These are phyloP conservation scores for Yponomeuta plumbellus DNA, from an alignment of 2,888 invertebrate genomes.

Conservation along the genomic window DNA sequence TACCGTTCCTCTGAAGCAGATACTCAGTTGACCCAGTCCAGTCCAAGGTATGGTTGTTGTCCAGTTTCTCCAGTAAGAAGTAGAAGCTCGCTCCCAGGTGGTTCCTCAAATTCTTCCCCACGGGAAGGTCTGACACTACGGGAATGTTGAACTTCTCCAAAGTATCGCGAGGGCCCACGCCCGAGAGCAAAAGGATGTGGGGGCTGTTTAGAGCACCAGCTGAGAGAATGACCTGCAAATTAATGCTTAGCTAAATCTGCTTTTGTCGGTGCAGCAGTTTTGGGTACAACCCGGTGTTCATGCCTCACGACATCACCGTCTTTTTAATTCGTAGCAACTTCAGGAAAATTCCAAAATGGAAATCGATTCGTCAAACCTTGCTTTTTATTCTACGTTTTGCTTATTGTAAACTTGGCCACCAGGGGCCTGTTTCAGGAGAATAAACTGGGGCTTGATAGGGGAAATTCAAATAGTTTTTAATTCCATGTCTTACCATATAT, in stretches of 20 bases:
- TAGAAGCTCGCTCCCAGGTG: constrained; percentile 78
- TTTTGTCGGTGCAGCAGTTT: constrained; percentile 3
- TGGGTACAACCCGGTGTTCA: neutral
- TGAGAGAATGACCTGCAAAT: constrained; percentile 71
- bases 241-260: constrained; percentile 3
- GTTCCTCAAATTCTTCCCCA: constrained; percentile 79
- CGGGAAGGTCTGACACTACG: constrained; percentile 77
- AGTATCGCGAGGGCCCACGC: constrained; percentile 77
- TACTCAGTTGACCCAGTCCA: constrained; percentile 77
- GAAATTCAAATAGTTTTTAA: no score
- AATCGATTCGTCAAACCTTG: no score
- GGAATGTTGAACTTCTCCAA: constrained; percentile 68
- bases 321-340: neutral
- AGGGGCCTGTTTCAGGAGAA: no score
- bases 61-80: constrained; percentile 58
- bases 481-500: no score
- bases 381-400: no score
- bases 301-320: neutral
- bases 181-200: constrained; percentile 78
- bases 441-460: no score
- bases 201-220: constrained; percentile 80
- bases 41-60: constrained; percentile 68
- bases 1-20: constrained; percentile 70
- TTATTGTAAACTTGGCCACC: no score
- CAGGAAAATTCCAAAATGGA: neutral